These are phyloP conservation scores for Polyommatus icarus DNA, from an alignment of 2,888 invertebrate genomes.

Conservation along the genomic window DNA sequence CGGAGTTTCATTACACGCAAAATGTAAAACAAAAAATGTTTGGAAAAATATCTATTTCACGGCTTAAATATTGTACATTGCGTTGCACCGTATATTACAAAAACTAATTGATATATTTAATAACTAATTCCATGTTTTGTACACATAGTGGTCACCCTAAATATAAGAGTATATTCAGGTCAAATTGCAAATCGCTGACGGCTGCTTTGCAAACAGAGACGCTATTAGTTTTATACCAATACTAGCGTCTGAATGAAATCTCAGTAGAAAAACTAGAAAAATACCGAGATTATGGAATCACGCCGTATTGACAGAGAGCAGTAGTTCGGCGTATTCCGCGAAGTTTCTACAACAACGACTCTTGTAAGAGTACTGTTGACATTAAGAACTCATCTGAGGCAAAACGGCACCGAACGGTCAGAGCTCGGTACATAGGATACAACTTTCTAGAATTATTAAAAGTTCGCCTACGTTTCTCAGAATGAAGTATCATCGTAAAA, in stretches of 20 bases:
- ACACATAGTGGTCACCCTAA: slow-evolving; percentile 36
- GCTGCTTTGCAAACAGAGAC: slow-evolving; percentile 41
- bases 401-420: background rate
- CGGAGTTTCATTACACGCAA: background rate
- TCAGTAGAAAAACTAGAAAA: slow-evolving; percentile 33
- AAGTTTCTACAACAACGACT: background rate
- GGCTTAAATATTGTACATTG: background rate
- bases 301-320: slow-evolving; percentile 36
- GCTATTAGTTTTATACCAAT: slow-evolving; percentile 43
- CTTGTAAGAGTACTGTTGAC: background rate
- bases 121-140: background rate
- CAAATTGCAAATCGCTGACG: slow-evolving; percentile 43
- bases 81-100: background rate
- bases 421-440: slow-evolving; percentile 37
- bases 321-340: background rate
- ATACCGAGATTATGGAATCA: slow-evolving; percentile 25
- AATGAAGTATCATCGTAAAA: slow-evolving; percentile 26
- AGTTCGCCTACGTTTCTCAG: slow-evolving; percentile 37
- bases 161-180: slow-evolving; percentile 43
- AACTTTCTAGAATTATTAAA: slow-evolving; percentile 42
- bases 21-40: background rate
- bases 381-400: background rate
- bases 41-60: background rate
- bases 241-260: slow-evolving; percentile 29
- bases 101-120: background rate